Base-by-base conservation (phyloP, 2,113 vertebrate species). In the Loxodonta africana region DNA sequence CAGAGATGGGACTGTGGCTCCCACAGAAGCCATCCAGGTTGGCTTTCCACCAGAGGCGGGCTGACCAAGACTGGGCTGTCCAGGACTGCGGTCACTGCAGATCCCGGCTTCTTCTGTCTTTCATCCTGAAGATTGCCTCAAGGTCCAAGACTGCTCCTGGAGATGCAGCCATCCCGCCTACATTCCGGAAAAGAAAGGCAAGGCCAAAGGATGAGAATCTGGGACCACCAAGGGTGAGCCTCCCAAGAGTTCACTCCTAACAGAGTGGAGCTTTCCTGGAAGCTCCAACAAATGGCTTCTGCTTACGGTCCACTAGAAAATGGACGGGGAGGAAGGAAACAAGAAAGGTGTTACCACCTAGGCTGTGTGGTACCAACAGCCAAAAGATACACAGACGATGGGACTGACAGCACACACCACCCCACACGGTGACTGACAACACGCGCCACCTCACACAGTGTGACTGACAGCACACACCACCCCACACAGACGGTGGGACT, bases 1-100 rank as follows among this genome's bases (percentile, higher is more conserved):
- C 1, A 94, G 3, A 93, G 30, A 46, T 96, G 94, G 96, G 94
- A 95, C 97, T 95, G 80, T 51, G 67, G 92, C 25, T 73, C 69
- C 76, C 78, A 82, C 73, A 53, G 53, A 90, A 78, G 21, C 74
- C 0, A 26, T 65, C 63, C 26, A 28, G 63, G 63, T 65, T 1
- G 62, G 62, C 62, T 20, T 20, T 57, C 15, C 62, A 63, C 46
- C 60, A 48, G 60, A 85, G 12, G 46, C 17, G 77, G 88, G 41
- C 10, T 18, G n/a, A 74, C 92, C 30, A 10, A 33, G 21, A 28
- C 20, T 2, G 14, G 12, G 51, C 10, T 18, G n/a, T 78, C 92
- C 30, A 10, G 37, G 21, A 28, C 20, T 2, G 14, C 6, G 8
- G n/a, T 80, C 14, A 37, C 53, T 37, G 7, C 3, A 18, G 69